Evolutionary conservation across 2,113 vertebrate genomes (phyloP).

Genomic region (Podiceps cristatus): DNA sequence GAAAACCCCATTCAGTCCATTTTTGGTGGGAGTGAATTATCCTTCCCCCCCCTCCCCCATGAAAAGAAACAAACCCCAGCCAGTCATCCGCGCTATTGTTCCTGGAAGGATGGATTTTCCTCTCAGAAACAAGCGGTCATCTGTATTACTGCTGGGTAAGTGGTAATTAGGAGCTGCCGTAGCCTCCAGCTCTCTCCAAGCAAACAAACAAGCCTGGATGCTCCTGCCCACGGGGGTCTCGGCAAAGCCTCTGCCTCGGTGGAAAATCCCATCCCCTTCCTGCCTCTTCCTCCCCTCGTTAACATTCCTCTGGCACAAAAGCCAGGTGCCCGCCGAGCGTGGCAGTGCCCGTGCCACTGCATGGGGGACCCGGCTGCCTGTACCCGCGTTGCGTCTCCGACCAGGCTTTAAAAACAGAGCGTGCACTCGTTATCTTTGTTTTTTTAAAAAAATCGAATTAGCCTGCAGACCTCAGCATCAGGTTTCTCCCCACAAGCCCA

Average conservation of each 20-base stretch:
- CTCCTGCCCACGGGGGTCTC: not conserved
- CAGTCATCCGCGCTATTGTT: not conserved
- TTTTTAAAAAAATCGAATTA: not conserved
- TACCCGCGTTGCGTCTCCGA: rapidly evolving
- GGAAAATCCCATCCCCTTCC: not conserved
- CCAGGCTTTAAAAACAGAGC: not conserved
- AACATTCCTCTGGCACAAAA: not conserved
- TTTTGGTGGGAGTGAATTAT: not conserved
- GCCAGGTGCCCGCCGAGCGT: rapidly evolving
- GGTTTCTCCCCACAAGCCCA: not conserved
- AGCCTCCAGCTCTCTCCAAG: not conserved
- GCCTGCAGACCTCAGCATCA: not conserved
- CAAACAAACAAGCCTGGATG: not conserved
- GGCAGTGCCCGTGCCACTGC: not conserved
- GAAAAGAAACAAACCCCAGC: not conserved
- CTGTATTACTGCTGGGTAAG: not conserved
- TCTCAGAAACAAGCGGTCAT: not conserved
- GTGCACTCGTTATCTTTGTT: not conserved
- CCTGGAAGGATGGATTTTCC: not conserved
- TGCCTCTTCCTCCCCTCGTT: not conserved
- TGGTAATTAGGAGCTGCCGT: not conserved
- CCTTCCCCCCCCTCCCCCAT: not conserved
- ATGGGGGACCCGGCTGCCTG: rapidly evolving
- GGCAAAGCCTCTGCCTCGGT: not conserved
- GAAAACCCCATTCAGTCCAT: not conserved